Base-by-base conservation (phyloP, 1,140 invertebrate species). In the Caenorhabditis latens region DNA sequence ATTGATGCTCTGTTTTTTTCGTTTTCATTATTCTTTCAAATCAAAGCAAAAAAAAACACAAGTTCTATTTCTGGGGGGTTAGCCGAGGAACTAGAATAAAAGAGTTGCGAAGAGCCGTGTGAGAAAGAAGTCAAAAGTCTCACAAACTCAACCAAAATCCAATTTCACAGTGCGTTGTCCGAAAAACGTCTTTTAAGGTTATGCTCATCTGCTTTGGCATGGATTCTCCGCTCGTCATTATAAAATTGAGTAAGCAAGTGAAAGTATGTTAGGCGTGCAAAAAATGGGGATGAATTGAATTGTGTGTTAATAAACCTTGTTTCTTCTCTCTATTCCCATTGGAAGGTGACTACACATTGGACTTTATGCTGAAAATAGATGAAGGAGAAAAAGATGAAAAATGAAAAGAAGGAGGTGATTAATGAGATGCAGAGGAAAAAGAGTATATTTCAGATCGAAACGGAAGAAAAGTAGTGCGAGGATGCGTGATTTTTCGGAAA, bases 71-170 rank as follows among this genome's bases (percentile, higher is more conserved):
- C 14, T 32, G 61, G 61, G 46, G 0, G 16, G 14, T 46, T 19
- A 46, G 46, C 4, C 16, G 67, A 71, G 67, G 24, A 71, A 46
- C 67, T 71, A 8, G 8, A 50, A 79, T 3, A 71, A 19, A 50
- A 79, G 40, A 79, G 71, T 21, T 48, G 65, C 43, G 32, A 67
- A 42, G 11, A 67, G 57, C 57, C 4, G 57, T 63, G 61, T 2
- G 21, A 63, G 32, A 63, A 14, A 9, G 11, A 63, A 21, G 8
- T 63, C 9, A 63, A 32, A 63, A 63, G n/a, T 79, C 71, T 79
- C 71, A 79, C 71, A 46, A 79, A 79, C 71, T 46, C 46, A 79
- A 48, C 71, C 71, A 50, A 79, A 79, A 79, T 79, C 71, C 46
- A 79, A 79, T 79, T 79, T 79, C 46, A 79, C 21, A 79, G 46